phyloP scores from a whole-genome alignment of 2,888 invertebrate genomes.

The Tetranychus truncatus region DNA sequence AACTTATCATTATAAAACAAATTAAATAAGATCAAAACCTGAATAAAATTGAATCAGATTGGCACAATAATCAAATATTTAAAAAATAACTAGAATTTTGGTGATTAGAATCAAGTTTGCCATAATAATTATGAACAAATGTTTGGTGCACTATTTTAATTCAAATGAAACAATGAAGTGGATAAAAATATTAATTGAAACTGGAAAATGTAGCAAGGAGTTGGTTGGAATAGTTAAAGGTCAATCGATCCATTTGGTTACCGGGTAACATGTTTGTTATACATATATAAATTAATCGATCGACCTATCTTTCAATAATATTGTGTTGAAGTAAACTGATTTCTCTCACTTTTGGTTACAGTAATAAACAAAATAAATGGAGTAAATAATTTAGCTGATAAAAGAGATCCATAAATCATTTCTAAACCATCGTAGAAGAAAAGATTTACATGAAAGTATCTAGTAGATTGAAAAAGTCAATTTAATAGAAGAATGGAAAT shows the following conservation, averaged over 20 bases:
- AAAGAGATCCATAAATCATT: too few species aligned
- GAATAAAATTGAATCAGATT: background rate
- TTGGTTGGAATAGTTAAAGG: background rate
- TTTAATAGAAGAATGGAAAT: too few species aligned
- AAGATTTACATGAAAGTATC: too few species aligned
- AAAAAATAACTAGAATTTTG: too few species aligned
- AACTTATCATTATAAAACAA: background rate
- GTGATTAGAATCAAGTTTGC: too few species aligned
- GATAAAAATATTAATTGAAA: background rate
- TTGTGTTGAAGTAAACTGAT: background rate
- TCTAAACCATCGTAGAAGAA: too few species aligned
- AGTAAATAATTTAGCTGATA: background rate
- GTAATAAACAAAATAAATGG: background rate
- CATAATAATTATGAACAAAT: too few species aligned
- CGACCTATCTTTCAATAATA: background rate
- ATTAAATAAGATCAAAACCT: background rate
- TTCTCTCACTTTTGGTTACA: background rate
- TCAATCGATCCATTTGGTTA: background rate
- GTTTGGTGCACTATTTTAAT: too few species aligned
- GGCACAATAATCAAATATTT: background rate
- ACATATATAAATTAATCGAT: background rate
- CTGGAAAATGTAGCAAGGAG: background rate
- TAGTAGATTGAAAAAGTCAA: too few species aligned
- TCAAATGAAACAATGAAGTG: background rate
- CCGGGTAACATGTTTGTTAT: background rate